Evolutionary conservation across 2,113 vertebrate species (phyloP).

Genomic region (Chauna torquata): DNA sequence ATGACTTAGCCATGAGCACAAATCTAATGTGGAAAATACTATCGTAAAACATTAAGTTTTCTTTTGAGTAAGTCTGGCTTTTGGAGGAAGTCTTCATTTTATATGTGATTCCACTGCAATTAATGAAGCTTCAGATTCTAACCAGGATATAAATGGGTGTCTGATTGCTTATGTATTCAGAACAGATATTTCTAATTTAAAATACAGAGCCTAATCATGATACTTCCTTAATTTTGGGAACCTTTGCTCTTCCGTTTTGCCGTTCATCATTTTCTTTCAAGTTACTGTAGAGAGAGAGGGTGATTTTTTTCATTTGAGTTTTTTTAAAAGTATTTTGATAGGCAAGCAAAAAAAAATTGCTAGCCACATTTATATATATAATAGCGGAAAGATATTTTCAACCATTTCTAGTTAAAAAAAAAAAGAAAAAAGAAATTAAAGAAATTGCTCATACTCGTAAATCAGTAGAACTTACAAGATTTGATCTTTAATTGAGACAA

Average conservation of each 20-base stretch:
- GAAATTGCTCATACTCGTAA: not conserved
- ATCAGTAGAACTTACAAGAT: not conserved
- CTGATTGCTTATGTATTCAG: constrained; percentile 67
- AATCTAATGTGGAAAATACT: constrained; percentile 43
- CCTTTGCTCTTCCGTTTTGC: constrained; percentile 53
- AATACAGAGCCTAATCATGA: constrained; percentile 58
- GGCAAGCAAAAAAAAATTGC: constrained; percentile 7
- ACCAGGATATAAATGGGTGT: constrained; percentile 38
- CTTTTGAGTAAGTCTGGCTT: constrained; percentile 22
- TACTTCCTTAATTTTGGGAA: constrained; percentile 45
- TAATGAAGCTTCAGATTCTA: constrained; percentile 54
- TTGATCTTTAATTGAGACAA: not conserved
- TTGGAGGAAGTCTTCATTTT: constrained; percentile 42
- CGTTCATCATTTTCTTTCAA: constrained; percentile 70
- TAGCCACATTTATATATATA: not conserved
- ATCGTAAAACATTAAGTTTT: constrained; percentile 37
- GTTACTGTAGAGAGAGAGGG: constrained; percentile 46
- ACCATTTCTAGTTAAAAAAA: not conserved
- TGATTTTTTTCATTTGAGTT: constrained; percentile 26
- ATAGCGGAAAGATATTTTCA: constrained; percentile 7
- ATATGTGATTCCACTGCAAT: constrained; percentile 48
- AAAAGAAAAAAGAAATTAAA: not conserved
- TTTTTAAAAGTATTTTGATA: constrained; percentile 61
- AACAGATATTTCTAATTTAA: constrained; percentile 66
- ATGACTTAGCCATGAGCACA: constrained; percentile 9